phyloP scores from a whole-genome alignment of 1,140 invertebrate species.

The Danaus melanippus region DNA sequence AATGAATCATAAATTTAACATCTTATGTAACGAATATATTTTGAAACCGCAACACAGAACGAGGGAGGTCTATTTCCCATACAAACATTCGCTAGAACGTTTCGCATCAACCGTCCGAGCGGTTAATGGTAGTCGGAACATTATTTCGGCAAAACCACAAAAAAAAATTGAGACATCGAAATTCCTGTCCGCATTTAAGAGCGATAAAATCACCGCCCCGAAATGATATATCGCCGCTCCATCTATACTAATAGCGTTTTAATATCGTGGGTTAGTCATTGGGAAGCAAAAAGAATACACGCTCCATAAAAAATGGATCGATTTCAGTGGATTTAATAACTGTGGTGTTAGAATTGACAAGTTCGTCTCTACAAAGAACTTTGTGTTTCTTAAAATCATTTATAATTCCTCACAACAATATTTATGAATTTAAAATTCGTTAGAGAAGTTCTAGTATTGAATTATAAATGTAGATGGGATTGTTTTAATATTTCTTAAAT shows the following conservation, averaged over 20 bases:
- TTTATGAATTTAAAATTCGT: too few relatives aligned
- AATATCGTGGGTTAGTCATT: slow-evolving; percentile 64
- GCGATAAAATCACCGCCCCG: slow-evolving; percentile 61
- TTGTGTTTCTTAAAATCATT: too few relatives aligned
- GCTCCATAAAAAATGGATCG: slow-evolving; percentile 28
- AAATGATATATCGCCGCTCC: slow-evolving; percentile 58
- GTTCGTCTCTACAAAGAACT: slow-evolving; percentile 3
- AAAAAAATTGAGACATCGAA: slow-evolving; percentile 58
- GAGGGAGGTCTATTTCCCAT: slow-evolving; percentile 47
- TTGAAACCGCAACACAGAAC: slow-evolving; percentile 1
- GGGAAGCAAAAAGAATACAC: slow-evolving; percentile 34
- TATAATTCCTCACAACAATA: too few relatives aligned
- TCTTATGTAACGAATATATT: not conserved
- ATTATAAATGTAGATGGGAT: too few relatives aligned
- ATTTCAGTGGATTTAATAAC: slow-evolving; percentile 20
- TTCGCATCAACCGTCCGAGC: slow-evolving; percentile 30
- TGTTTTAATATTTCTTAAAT: too few relatives aligned
- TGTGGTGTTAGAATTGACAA: slow-evolving; percentile 20
- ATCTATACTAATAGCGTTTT: slow-evolving; percentile 68
- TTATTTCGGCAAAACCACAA: slow-evolving; percentile 47
- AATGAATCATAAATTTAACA: slow-evolving; percentile 6
- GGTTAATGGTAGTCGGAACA: slow-evolving; percentile 45
- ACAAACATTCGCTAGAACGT: slow-evolving; percentile 50
- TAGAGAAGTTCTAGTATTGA: too few relatives aligned
- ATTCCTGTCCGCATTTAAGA: slow-evolving; percentile 61